A percentile compares a stretch with the other conserved stretches of the same genome.
phyloP scores from a whole-genome alignment of 2,888 invertebrate genomes.

The Bellardia bayeri region DNA sequence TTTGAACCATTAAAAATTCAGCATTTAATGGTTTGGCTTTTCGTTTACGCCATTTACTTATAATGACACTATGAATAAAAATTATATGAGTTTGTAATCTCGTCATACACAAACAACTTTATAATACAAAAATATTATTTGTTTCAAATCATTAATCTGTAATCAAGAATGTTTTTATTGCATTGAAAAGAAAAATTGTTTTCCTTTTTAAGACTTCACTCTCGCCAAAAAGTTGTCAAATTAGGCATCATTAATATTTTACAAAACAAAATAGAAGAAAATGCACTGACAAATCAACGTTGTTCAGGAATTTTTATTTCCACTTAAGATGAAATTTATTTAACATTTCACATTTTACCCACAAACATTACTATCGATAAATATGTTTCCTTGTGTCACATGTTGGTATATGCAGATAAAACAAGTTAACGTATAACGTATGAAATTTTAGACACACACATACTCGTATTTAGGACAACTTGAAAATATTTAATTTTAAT shows the following conservation, averaged over 20 bases:
- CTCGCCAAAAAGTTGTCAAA: not conserved
- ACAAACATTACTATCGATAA: not conserved
- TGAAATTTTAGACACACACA: not conserved
- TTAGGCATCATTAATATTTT: slow-evolving; percentile 23
- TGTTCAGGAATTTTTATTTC: not conserved
- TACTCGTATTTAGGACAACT: not conserved
- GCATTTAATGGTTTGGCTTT: not conserved
- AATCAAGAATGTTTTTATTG: slow-evolving; percentile 7
- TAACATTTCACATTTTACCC: too few relatives aligned
- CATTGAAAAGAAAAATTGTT: not conserved
- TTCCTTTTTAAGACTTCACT: not conserved
- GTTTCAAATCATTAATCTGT: slow-evolving; percentile 5
- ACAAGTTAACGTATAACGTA: too few relatives aligned
- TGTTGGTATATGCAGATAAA: not conserved
- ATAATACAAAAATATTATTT: not conserved
- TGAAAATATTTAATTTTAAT: slow-evolving; percentile 14
- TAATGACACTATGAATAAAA: not conserved
- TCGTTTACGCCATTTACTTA: not conserved
- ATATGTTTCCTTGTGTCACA: not conserved
- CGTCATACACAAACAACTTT: not conserved
- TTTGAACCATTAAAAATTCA: not conserved
- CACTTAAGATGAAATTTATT: not conserved
- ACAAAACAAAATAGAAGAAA: not conserved
- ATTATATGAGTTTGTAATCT: not conserved
- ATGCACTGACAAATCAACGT: not conserved